Evolutionary conservation across 2,113 vertebrate species (phyloP).

Genomic region (Phasianus colchicus): DNA sequence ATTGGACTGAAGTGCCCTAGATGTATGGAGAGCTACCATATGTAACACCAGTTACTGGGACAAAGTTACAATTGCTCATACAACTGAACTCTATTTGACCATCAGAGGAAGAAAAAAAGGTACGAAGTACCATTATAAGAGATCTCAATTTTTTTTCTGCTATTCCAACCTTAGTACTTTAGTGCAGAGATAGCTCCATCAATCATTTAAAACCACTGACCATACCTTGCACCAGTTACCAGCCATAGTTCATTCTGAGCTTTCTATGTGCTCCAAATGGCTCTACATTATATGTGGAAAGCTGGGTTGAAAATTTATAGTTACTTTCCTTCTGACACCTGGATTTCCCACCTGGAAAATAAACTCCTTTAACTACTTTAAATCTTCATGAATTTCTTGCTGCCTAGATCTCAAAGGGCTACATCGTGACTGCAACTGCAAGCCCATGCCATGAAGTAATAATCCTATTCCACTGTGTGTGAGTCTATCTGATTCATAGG

Average conservation of each 20-base stretch:
- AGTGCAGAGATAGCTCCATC: constrained; percentile 71
- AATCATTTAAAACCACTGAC: constrained; percentile 79
- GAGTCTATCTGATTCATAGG: constrained; percentile 60
- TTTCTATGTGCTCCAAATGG: constrained; percentile 74
- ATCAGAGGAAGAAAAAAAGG: constrained; percentile 69
- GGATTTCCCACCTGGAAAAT: constrained; percentile 79
- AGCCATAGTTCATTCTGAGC: constrained; percentile 67
- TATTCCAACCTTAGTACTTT: constrained; percentile 50
- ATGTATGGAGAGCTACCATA: constrained; percentile 1
- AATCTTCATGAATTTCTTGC: constrained; percentile 77
- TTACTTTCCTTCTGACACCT: constrained; percentile 77
- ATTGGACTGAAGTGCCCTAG: constrained; percentile 45
- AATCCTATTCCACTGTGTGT: constrained; percentile 59
- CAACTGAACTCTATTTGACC: constrained; percentile 75
- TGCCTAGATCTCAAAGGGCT: constrained; percentile 70
- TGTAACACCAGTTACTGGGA: neutral
- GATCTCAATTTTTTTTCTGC: constrained; percentile 52
- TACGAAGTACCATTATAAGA: constrained; percentile 62
- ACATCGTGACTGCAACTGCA: constrained; percentile 48
- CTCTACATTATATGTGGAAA: constrained; percentile 77
- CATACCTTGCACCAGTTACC: constrained; percentile 68
- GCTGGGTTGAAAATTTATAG: constrained; percentile 79
- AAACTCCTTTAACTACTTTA: constrained; percentile 80
- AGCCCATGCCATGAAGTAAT: constrained; percentile 60
- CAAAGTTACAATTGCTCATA: constrained; percentile 50